A percentile compares a stretch with the other conserved stretches of the same genome.
These are phyloP conservation scores for Menura novaehollandiae DNA, from an alignment of 2,113 vertebrate genomes.

Conservation along the genomic window DNA sequence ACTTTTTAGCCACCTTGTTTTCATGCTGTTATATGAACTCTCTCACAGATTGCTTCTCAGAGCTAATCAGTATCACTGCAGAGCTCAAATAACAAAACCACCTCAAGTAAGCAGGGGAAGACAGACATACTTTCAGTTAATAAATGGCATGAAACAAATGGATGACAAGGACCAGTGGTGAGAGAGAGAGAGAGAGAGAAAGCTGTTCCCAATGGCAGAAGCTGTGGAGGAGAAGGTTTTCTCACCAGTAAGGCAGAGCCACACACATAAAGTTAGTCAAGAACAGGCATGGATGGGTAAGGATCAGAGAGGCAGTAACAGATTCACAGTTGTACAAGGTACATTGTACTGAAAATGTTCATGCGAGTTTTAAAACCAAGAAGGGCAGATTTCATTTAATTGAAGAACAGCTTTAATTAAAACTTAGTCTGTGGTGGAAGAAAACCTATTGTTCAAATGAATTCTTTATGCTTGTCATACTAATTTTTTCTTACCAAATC, in stretches of 20 bases:
- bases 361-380: neutral
- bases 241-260: neutral
- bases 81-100: neutral
- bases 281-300: neutral
- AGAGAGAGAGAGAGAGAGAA: neutral
- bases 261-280: neutral
- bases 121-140: neutral
- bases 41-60: neutral
- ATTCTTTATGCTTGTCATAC: constrained; percentile 32
- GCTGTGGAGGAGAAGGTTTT: neutral
- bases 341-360: neutral
- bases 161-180: neutral
- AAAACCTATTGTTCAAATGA: constrained; percentile 44
- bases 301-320: neutral
- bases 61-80: neutral
- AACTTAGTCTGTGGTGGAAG: constrained; percentile 10
- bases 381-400: constrained; percentile 29
- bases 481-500: constrained; percentile 39
- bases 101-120: neutral
- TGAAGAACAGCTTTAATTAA: constrained; percentile 48
- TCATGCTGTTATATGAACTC: neutral
- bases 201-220: neutral
- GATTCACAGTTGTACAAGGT: neutral
- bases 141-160: neutral
- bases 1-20: neutral